Evolutionary conservation across 2,797 vertebrate species (phyloP), one percentile per base, ranked within the genome.

Genomic region (Sphenodon punctatus): DNA sequence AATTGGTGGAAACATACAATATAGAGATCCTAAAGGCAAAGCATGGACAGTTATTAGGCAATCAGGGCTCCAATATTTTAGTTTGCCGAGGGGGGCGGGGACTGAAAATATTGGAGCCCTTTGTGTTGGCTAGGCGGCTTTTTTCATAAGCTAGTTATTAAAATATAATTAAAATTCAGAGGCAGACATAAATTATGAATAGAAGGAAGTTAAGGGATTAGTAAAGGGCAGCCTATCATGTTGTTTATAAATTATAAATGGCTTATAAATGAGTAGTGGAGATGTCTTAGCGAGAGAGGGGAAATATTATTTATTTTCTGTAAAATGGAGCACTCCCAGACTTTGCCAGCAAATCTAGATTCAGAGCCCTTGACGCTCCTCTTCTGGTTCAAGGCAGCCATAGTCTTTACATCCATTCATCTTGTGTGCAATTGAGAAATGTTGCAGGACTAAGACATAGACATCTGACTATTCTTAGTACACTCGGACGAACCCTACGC

Each of bases 391-490:
- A 67, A 81, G 59, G 65, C n/a, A n/a, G 59, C 42, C 78, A 25
- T 36, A 79, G 32, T 72, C 76, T 25, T 55, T 81, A 43, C 80
- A 42, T 70, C 25, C 82, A 23, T 63, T 38, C 27, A 16, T 49
- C 17, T 58, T 87, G 22, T 32, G 46, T 43, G 27, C 76, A 55
- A 74, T 79, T 78, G 64, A 89, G 88, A 65, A 56, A 25, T 41
- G 49, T 74, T 66, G 72, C 23, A 69, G 53, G 67, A 69, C 38
- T 70, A 67, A 80, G 64, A 84, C 81, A 85, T 84, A 90, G 58
- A 46, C 64, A 67, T 91, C 89, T 89, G 55, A 87, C 85, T 93
- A 49, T 83, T 90, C 85, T 78, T 87, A 70, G 88, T 84, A 87
- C 67, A 46, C 0, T 0, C 20, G 86, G 79, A 84, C 90, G 78